phyloP scores from a whole-genome alignment of 37 sponge, comb jelly and placozoan species.

The Aplysina aerophoba region DNA sequence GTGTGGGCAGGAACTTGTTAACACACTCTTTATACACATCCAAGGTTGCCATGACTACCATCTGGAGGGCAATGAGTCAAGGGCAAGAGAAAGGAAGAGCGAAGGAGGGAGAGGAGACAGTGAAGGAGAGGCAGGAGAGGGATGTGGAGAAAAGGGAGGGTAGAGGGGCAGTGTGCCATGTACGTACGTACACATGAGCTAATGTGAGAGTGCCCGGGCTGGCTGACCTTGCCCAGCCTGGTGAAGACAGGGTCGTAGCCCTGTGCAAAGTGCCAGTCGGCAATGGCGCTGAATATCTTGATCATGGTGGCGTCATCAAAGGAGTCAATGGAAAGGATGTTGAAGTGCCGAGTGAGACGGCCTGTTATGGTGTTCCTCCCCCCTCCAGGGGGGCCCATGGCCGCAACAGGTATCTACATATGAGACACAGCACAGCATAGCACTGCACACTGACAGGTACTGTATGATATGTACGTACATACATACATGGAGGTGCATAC shows the following conservation, averaged over 20 bases:
- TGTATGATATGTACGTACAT: too few relatives aligned
- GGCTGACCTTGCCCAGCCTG: slow-evolving; percentile 85
- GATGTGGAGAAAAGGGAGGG: too few relatives aligned
- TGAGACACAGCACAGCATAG: neutral
- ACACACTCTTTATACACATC: slow-evolving; percentile 88
- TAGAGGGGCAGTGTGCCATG: too few relatives aligned
- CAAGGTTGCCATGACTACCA: slow-evolving; percentile 93
- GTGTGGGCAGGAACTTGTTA: slow-evolving; percentile 92
- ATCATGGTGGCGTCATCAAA: slow-evolving; percentile 96
- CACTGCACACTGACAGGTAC: too few relatives aligned
- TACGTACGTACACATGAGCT: too few relatives aligned
- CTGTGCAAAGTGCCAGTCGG: slow-evolving; percentile 95
- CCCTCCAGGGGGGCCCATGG: slow-evolving; percentile 99
- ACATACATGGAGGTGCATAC: slow-evolving; percentile 1
- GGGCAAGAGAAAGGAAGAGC: neutral
- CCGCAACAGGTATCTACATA: slow-evolving; percentile 76
- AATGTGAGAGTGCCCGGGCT: too few relatives aligned
- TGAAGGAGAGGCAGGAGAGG: too few relatives aligned
- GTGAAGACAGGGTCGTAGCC: slow-evolving; percentile 96
- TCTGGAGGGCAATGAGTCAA: slow-evolving; percentile 29
- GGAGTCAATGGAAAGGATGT: slow-evolving; percentile 92
- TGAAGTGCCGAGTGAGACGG: slow-evolving; percentile 92
- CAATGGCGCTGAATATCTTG: slow-evolving; percentile 91
- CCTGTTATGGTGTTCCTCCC: slow-evolving; percentile 91
- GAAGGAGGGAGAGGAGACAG: too few relatives aligned